Evolutionary conservation across 2,888 invertebrate genomes (phyloP), one percentile per base, ranked within the genome.

Genomic region (Brenthis hecate): DNA sequence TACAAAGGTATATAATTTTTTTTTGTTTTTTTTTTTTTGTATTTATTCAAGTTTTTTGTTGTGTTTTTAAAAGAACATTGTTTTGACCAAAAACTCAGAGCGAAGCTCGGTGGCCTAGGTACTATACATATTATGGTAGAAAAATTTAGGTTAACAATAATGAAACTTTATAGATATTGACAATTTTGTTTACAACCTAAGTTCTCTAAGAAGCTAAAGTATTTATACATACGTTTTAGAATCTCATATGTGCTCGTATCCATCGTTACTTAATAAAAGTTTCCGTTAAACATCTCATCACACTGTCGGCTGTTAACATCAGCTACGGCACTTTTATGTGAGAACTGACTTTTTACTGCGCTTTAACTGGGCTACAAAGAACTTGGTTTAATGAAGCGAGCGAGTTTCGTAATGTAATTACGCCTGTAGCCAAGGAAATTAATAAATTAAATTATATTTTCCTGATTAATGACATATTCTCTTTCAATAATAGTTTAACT

Each of bases 271-370:
- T 64, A 63, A 64, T 66, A 70, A 70, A 68, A 63, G 63, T 62
- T 65, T 55, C 55, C 57, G 68, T 57, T 68, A 78, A 82, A 80
- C 81, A 79, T 83, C 81, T 82, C 82, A 82, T 85, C 85, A 86
- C 77, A 77, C 76, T 77, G 71, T 74, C 70, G 72, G 77, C 73
- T 79, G 72, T 78, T 78, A 68, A 63, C 65, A 82, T 78, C 77
- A 80, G 72, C 78, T 78, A 78, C 76, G 75, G 78, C 71, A 75
- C 74, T 77, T 82, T 80, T 80, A 81, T 63, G 65, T 75, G 72
- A 69, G 65, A 81, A 82, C 77, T 81, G 80, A 74, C 75, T 77
- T 80, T 80, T 81, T 81, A 81, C 76, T 75, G 73, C 65, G 65
- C 68, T 77, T 76, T 80, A 79, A 78, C 76, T 75, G 70, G 68